These are phyloP conservation scores for Leucophenga maculata DNA, from an alignment of 2,888 invertebrate species.

Conservation along the genomic window DNA sequence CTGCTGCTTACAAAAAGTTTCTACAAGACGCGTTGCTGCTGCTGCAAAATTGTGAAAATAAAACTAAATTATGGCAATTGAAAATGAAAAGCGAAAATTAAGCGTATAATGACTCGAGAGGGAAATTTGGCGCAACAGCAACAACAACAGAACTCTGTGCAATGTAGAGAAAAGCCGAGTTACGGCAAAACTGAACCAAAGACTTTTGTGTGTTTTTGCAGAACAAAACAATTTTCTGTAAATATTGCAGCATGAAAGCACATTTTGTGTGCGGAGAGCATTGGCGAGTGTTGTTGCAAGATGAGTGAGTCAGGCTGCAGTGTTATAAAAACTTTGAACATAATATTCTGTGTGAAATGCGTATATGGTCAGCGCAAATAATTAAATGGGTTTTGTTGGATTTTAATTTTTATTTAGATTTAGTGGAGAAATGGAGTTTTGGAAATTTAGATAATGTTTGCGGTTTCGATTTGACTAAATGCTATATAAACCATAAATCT, in stretches of 20 bases:
- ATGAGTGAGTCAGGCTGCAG: too few relatives aligned
- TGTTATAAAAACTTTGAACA: too few relatives aligned
- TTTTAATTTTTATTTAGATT: too few relatives aligned
- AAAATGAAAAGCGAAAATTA: constrained; percentile 68
- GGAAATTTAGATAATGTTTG: too few relatives aligned
- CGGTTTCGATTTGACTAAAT: too few relatives aligned
- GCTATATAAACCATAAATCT: too few relatives aligned
- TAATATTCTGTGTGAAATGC: too few relatives aligned
- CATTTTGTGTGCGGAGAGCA: too few relatives aligned
- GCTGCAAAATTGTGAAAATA: constrained; percentile 58
- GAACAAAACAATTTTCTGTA: background rate
- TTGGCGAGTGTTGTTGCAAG: too few relatives aligned
- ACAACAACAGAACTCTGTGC: constrained; percentile 35
- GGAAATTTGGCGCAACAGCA: constrained; percentile 24
- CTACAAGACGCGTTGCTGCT: background rate
- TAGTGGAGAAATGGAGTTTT: too few relatives aligned
- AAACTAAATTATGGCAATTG: constrained; percentile 68
- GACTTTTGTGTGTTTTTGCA: background rate
- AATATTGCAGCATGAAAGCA: background rate
- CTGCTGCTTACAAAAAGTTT: background rate
- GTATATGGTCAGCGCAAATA: too few relatives aligned
- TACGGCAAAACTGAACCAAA: background rate
- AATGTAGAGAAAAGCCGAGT: constrained; percentile 16
- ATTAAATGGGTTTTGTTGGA: too few relatives aligned
- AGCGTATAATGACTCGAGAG: constrained; percentile 57